These are phyloP conservation scores for Brachypodius melanocephalos DNA, from an alignment of 2,113 vertebrate genomes.

Conservation along the genomic window DNA sequence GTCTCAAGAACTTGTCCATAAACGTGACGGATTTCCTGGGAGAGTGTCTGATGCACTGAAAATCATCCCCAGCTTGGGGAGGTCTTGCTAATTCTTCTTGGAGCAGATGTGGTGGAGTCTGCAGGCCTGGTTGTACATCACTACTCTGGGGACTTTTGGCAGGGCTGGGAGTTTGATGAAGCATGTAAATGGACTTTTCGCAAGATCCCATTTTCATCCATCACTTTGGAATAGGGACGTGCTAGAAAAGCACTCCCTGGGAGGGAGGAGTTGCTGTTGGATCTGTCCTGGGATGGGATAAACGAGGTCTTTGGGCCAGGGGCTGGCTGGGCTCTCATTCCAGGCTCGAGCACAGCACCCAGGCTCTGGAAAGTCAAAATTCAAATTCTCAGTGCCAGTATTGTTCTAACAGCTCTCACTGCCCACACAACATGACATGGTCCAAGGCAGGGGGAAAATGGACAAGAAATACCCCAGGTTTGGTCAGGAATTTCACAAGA, in stretches of 20 bases:
- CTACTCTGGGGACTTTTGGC: not conserved
- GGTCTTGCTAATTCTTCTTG: conserved; percentile 1
- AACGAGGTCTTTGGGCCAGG: not conserved
- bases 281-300: not conserved
- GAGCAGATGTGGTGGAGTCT: conserved; percentile 49
- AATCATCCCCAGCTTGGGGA: conserved; percentile 16
- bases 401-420: not conserved
- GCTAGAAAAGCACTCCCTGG: not conserved
- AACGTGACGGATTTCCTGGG: conserved; percentile 38
- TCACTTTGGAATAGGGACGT: not conserved
- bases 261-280: not conserved
- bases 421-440: not conserved
- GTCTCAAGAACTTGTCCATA: conserved; percentile 28
- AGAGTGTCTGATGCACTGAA: not conserved
- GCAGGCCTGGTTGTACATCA: conserved; percentile 44
- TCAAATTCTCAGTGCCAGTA: not conserved
- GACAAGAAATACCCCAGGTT: not conserved
- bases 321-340: not conserved
- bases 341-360: not conserved
- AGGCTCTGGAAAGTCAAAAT: not conserved
- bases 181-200: conserved; percentile 55
- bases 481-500: not conserved
- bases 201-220: conserved; percentile 18
- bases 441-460: accelerated
- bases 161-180: not conserved